Conservation (phyloP, 1,140 invertebrate species). For the Drosophila nikananu region DNA sequence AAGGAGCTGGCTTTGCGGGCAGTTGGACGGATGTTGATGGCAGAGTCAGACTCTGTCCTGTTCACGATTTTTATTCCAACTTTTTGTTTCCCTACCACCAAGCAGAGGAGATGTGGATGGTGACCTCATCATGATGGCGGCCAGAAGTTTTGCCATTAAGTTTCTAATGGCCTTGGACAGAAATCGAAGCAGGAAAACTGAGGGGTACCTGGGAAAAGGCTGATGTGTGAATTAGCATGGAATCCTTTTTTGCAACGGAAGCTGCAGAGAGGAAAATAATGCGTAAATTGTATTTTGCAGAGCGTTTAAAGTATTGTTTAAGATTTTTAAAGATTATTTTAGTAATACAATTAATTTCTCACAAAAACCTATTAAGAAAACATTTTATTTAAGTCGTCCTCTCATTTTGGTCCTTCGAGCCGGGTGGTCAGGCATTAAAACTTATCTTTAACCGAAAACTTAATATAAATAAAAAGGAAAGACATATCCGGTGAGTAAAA, state of each 20-base stretch:
- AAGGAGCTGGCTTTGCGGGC: slow-evolving; percentile 6
- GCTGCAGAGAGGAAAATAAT: neutral
- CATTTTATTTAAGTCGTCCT: neutral
- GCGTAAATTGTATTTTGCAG: neutral
- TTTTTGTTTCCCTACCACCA: slow-evolving; percentile 9
- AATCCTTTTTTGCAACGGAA: neutral
- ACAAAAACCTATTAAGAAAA: neutral
- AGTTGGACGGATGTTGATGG: slow-evolving; percentile 2
- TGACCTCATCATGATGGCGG: slow-evolving; percentile 34
- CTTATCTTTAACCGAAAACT: too few species aligned
- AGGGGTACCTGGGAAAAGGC: neutral
- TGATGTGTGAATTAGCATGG: slow-evolving; percentile 1
- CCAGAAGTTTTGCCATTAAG: slow-evolving; percentile 59
- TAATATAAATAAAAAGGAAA: neutral
- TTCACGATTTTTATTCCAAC: neutral
- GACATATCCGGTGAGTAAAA: neutral
- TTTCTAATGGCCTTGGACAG: slow-evolving; percentile 50
- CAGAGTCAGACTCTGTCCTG: slow-evolving; percentile 21
- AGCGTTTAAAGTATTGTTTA: neutral
- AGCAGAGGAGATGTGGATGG: slow-evolving; percentile 25
- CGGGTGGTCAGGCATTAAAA: neutral
- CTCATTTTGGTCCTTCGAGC: neutral
- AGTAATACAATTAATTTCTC: neutral
- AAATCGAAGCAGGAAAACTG: neutral
- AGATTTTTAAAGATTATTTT: neutral